Conservation (phyloP, 1,140 invertebrate genomes). For the Eubasilissa regina region DNA sequence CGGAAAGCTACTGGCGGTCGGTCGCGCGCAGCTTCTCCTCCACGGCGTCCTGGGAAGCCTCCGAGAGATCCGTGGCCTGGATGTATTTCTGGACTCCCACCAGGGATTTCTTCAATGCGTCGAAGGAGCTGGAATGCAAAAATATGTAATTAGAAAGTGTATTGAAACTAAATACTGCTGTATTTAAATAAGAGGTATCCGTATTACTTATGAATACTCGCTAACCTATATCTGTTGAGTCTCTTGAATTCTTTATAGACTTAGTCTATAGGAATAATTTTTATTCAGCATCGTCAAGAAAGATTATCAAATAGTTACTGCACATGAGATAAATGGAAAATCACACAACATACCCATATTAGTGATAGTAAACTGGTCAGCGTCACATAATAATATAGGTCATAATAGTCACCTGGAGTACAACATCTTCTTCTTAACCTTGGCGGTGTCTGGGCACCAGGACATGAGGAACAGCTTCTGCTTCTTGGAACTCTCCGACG, state of each 20-base stretch:
- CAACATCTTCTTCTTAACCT: constrained; percentile 99
- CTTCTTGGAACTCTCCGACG: constrained; percentile 94
- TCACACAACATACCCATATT: too few species aligned
- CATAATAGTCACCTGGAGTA: constrained; percentile 84
- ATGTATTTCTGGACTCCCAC: constrained; percentile 97
- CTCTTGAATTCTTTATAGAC: too few species aligned
- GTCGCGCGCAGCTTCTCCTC: constrained; percentile 94
- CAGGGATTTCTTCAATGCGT: constrained; percentile 95
- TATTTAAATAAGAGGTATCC: too few species aligned
- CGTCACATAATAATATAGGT: too few species aligned
- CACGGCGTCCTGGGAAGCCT: constrained; percentile 92
- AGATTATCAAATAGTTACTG: too few species aligned
- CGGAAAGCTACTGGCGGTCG: constrained; percentile 84
- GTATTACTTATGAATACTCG: too few species aligned
- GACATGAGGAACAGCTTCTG: constrained; percentile 97
- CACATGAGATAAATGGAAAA: too few species aligned
- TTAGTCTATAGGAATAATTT: too few species aligned
- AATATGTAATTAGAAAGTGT: neutral
- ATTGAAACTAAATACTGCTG: too few species aligned
- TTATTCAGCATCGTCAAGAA: too few species aligned
- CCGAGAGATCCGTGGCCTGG: constrained; percentile 93
- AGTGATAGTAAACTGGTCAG: too few species aligned
- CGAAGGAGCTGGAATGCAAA: constrained; percentile 84
- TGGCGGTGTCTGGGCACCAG: constrained; percentile 97
- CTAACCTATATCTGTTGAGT: too few species aligned